These are phyloP conservation scores for Saturnia pavonia DNA, from an alignment of 2,888 invertebrate species.

Conservation along the genomic window DNA sequence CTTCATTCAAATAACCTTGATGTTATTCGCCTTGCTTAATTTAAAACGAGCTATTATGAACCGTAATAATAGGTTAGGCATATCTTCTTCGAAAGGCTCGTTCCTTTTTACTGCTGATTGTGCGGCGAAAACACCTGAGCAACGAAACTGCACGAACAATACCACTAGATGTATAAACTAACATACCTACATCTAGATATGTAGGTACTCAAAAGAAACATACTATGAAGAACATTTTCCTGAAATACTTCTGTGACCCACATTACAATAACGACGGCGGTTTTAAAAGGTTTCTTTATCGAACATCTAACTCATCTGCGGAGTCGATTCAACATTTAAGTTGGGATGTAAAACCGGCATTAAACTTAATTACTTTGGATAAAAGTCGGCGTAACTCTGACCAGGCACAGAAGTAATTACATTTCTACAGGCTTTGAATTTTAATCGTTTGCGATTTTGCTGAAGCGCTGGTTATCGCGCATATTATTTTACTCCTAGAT, in stretches of 20 bases:
- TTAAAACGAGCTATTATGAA: slow-evolving; percentile 44
- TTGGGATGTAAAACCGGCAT: slow-evolving; percentile 67
- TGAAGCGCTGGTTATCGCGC: slow-evolving; percentile 33
- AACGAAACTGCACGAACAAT: slow-evolving; percentile 42
- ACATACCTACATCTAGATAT: neutral
- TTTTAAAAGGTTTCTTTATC: slow-evolving; percentile 21
- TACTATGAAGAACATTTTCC: slow-evolving; percentile 14
- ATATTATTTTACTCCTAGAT: slow-evolving; percentile 35
- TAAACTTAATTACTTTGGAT: slow-evolving; percentile 74
- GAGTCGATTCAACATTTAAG: slow-evolving; percentile 50
- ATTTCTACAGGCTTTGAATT: slow-evolving; percentile 78
- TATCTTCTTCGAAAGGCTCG: slow-evolving; percentile 55
- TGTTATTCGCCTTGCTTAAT: slow-evolving; percentile 25
- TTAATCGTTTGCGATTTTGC: slow-evolving; percentile 60
- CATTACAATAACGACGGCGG: slow-evolving; percentile 20
- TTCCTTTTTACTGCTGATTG: slow-evolving; percentile 77
- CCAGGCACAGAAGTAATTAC: slow-evolving; percentile 74
- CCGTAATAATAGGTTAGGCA: slow-evolving; percentile 49
- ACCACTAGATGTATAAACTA: slow-evolving; percentile 35
- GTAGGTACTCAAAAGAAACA: neutral
- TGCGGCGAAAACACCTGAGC: slow-evolving; percentile 69
- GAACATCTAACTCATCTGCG: slow-evolving; percentile 33
- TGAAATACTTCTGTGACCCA: slow-evolving; percentile 19
- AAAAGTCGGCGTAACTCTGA: slow-evolving; percentile 70
- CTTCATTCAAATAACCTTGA: slow-evolving; percentile 10